These are phyloP conservation scores for Champsocephalus gunnari DNA, from an alignment of 2,797 vertebrate species.

Conservation along the genomic window DNA sequence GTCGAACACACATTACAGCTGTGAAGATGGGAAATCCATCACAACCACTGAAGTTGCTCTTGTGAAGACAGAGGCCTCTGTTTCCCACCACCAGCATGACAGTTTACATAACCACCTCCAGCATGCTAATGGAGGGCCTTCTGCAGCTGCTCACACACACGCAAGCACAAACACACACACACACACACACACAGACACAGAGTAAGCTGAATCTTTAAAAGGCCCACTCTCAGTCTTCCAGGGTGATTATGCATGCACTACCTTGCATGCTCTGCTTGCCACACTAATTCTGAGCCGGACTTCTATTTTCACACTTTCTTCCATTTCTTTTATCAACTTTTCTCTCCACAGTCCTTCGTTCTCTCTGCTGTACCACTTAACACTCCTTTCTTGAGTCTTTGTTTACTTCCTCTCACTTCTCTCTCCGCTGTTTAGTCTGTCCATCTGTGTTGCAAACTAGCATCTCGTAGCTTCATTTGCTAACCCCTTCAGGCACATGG, in stretches of 20 bases:
- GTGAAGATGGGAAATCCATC: slow-evolving; percentile 44
- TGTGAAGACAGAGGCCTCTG: slow-evolving; percentile 67
- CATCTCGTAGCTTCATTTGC: slow-evolving; percentile 43
- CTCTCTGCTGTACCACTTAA: slow-evolving; percentile 6
- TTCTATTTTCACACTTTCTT: slow-evolving; percentile 56
- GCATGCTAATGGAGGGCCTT: slow-evolving; percentile 79
- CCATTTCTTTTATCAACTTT: slow-evolving; percentile 24
- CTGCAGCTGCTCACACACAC: slow-evolving; percentile 76
- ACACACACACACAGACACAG: slow-evolving; percentile 31
- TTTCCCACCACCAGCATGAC: slow-evolving; percentile 75
- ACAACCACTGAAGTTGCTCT: slow-evolving; percentile 54
- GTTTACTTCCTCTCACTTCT: slow-evolving; percentile 35
- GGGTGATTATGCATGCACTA: slow-evolving; percentile 78
- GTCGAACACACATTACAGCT: slow-evolving; percentile 34
- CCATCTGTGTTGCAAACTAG: slow-evolving; percentile 45
- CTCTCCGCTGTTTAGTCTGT: slow-evolving; percentile 9
- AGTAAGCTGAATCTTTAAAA: slow-evolving; percentile 63
- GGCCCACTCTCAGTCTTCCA: slow-evolving; percentile 68
- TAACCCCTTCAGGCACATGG: slow-evolving; percentile 34
- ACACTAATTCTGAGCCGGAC: slow-evolving; percentile 54
- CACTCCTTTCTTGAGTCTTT: slow-evolving; percentile 10
- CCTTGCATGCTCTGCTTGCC: slow-evolving; percentile 61
- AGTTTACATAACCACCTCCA: slow-evolving; percentile 80
- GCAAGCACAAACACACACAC: slow-evolving; percentile 33
- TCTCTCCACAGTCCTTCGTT: slow-evolving; percentile 13